phyloP scores from a whole-genome alignment of 2,113 vertebrate species.

The Gavialis gangeticus region DNA sequence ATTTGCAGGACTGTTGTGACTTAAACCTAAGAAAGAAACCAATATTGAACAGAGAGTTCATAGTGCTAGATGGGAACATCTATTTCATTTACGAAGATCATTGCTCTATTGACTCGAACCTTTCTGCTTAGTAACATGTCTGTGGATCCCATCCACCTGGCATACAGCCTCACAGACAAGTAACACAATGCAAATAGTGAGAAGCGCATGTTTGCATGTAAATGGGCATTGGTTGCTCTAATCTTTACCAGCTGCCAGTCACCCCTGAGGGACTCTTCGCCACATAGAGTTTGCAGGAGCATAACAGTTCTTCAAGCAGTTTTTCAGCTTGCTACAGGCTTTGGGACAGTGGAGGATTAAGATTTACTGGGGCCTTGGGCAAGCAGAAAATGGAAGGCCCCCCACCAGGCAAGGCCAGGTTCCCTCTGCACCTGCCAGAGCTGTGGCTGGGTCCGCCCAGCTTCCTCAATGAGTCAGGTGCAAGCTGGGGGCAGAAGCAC shows the following conservation, averaged over 20 bases:
- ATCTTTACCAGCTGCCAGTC: neutral
- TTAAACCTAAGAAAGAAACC: slow-evolving; percentile 11
- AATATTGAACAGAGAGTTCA: neutral
- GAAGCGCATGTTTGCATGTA: slow-evolving; percentile 21
- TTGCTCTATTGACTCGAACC: slow-evolving; percentile 41
- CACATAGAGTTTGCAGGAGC: neutral
- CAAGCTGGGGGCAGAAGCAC: too few species aligned
- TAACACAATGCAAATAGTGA: neutral
- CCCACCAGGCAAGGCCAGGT: too few species aligned
- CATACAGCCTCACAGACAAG: neutral
- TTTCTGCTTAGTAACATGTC: neutral
- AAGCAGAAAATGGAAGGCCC: too few species aligned
- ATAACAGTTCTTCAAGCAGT: neutral
- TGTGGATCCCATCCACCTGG: neutral
- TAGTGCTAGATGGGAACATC: neutral
- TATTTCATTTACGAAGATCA: slow-evolving; percentile 12
- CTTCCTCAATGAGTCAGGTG: too few species aligned
- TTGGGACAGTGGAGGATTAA: neutral
- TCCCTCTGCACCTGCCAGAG: too few species aligned
- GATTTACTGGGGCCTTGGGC: too few species aligned
- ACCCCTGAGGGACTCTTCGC: slow-evolving; percentile 1
- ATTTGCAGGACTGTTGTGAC: neutral
- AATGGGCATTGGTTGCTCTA: slow-evolving; percentile 7
- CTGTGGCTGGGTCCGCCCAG: too few species aligned
- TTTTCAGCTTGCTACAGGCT: neutral